These are phyloP conservation scores for Smutsia gigantea DNA, from an alignment of 2,797 vertebrate genomes.

Conservation along the genomic window DNA sequence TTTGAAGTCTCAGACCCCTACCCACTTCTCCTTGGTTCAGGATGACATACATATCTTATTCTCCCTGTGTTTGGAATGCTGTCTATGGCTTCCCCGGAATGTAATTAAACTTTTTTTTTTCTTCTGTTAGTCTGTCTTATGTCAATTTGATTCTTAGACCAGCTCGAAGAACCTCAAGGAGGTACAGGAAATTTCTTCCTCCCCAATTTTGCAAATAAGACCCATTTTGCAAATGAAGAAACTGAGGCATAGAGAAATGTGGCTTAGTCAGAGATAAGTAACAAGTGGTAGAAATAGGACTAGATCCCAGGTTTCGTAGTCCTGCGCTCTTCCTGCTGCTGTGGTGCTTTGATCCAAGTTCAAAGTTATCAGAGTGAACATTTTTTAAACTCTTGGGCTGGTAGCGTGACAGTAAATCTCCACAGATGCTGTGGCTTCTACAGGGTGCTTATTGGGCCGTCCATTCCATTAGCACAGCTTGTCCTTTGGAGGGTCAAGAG, in stretches of 20 bases:
- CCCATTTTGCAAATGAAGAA: background rate
- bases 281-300: background rate
- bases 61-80: no score
- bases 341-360: background rate
- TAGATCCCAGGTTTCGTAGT: background rate
- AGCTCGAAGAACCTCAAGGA: no score
- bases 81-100: no score
- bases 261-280: background rate
- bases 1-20: no score
- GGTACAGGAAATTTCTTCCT: no score
- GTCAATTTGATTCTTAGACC: no score
- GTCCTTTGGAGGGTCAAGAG: background rate
- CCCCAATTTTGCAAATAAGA: background rate
- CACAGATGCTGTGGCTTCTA: background rate
- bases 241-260: background rate
- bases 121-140: no score
- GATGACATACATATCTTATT: no score
- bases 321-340: background rate
- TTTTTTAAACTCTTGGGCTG: background rate
- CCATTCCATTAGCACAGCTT: background rate
- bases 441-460: background rate
- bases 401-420: background rate
- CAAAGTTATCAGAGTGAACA: background rate
- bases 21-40: no score
- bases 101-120: no score